Evolutionary conservation across 2,797 vertebrate species (phyloP), one percentile per base, ranked within the genome.

Genomic region (Siniperca undulata): DNA sequence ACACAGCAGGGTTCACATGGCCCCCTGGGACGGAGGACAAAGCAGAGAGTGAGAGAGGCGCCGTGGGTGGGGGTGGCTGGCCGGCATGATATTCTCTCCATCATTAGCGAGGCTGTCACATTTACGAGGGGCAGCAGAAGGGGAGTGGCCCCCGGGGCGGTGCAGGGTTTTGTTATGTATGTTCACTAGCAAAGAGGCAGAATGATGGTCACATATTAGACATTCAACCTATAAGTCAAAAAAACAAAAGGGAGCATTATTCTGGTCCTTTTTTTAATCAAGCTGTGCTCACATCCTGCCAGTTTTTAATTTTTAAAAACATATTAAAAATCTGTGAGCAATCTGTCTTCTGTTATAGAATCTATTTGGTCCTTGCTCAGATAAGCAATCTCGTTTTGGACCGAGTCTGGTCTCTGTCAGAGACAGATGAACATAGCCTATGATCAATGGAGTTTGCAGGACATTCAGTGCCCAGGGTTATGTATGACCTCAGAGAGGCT

Each of bases 1-100:
- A 97, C 81, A 99, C 97, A 0, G 99, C 98, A 44, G 99, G 94
- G 90, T 95, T 95, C 81, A 95, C 94, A 7, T 95, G 94, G 58
- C 97, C 98, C 70, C 99, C 98, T 94, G 91, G 85, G 89, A 87
- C 8, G 53, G 55, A 80, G 61, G 71, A 91, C 88, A 90, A 88
- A 91, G 82, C 76, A 85, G 46, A 84, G 75, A 61, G 78, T 76
- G 70, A 84, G 67, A 59, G 69, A 83, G 70, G 67, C n/a, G 78
- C 50, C 24, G 73, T 27, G 78, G 58, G 55, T 69, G 74, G 52
- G 64, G 78, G 68, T 17, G 73, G 75, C 85, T 89, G 86, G 82
- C 40, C 40, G 3, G 10, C 84, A 74, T 61, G 71, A 87, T 74
- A 83, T 61, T 74, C 82, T 48, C 86, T 88, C 81, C 79, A 86